Base-by-base conservation (phyloP, 1,140 invertebrate species). In the Callitettix versicolor region DNA sequence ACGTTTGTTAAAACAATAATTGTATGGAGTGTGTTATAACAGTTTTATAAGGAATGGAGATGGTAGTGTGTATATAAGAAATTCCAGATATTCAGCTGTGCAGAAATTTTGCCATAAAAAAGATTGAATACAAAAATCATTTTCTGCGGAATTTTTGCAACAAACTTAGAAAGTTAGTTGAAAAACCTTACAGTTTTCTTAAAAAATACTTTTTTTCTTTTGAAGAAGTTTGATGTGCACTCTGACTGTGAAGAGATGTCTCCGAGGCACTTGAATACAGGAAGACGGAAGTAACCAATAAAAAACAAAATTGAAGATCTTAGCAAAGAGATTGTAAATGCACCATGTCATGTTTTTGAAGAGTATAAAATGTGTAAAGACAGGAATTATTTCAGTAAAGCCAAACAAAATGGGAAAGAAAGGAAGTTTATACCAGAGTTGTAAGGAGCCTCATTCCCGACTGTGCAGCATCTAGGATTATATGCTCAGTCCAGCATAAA, bases 71-170 rank as follows among this genome's bases (percentile, higher is more conserved):
- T 63, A 65, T 47, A 57, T n/a, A 60, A 53, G 53, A 51, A 38
- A 57, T 59, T 44, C 15, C 48, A 49, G 55, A 62, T 43, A 11
- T 47, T 7, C 58, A 63, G 44, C 61, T 53, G 0, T 63, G 59
- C 46, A 40, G 20, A 18, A 30, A 55, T 9, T 59, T 75, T 69
- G 62, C 82, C 79, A 78, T 82, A 55, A 17, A 63, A 59, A 58
- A 62, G 55, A 3, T 24, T 22, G 22, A 57, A 60, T 53, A 41
- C 46, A 57, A 59, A 38, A 46, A 53, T 26, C 22, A 44, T 14
- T 56, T 58, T 22, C 40, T 58, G 17, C 15, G 49, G 12, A 60
- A 60, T 34, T 58, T 56, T 42, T 53, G 49, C 14, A 58, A 52
- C n/a, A 58, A 53, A 30, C 21, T 60, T 34, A 15, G 15, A 26